Base-by-base conservation (phyloP, 2,888 invertebrate species). In the Chaetogeoica ovagalla region DNA sequence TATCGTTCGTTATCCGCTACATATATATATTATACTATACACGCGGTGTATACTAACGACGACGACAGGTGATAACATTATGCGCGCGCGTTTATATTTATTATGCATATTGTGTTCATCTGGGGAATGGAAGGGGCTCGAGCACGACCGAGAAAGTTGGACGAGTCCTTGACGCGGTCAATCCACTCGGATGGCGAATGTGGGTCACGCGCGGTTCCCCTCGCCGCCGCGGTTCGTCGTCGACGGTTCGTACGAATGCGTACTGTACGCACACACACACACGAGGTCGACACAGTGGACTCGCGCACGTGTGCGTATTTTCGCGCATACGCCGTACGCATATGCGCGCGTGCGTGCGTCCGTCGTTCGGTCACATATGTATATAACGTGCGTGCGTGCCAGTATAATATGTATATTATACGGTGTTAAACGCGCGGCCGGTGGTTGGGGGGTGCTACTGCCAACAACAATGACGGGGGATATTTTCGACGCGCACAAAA, bases 211-310 rank as follows among this genome's bases (percentile, higher is more conserved):
- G 72, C 81, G 82, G 65, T 79, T 82, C 74, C 83, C 82, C 83
- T 79, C 73, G 72, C 81, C 82, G 79, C 3, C n/a, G 7, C 48
- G 30, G 30, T 30, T 13, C 48, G 11, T 43, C 43, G 48, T 48
- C 48, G 13, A 2, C 48, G 15, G 82, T 81, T 81, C 79, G 81
- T 73, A 74, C 75, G 72, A 82, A 79, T 82, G 82, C 82, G 30
- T 55, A 57, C 79, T 30, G 71, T 57, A 62, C 62, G 37, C 21
- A 70, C 84, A 83, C 83, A 30, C 30, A 52, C 21, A 70, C 84
- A 83, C 83, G 84, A 84, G 83, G 71, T 77, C 82, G 83, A 81
- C 77, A 73, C 82, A 83, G 82, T 82, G 82, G 82, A 77, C 76
- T 83, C 83, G 81, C 76, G 83, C 84, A 84, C 83, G 84, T 11